Percentiles rank a stretch among this genome's conserved stretches.
phyloP scores from a whole-genome alignment of 2,797 vertebrate species.

The Staurois parvus region DNA sequence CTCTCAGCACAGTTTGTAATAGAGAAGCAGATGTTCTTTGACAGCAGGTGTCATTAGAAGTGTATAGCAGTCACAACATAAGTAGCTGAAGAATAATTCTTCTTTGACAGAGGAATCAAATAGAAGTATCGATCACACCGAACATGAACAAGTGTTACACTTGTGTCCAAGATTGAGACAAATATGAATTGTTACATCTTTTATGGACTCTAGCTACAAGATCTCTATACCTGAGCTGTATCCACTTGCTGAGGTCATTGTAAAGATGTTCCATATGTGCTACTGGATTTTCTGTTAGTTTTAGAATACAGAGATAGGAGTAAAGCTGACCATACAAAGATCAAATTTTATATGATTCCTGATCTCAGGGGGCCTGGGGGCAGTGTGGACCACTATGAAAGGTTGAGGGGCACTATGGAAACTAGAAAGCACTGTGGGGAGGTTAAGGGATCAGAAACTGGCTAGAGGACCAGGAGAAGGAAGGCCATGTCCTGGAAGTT shows the following conservation, averaged over 20 bases:
- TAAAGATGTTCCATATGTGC: background rate
- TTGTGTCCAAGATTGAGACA: background rate
- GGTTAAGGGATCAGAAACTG: too few relatives aligned
- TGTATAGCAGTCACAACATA: conserved; percentile 17
- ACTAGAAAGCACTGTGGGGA: too few relatives aligned
- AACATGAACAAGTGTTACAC: background rate
- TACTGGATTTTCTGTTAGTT: background rate
- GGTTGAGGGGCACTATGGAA: too few relatives aligned
- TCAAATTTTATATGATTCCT: too few relatives aligned
- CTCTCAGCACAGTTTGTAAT: conserved; percentile 3
- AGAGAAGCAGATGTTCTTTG: conserved; percentile 31
- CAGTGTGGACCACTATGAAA: too few relatives aligned
- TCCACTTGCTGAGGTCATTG: background rate
- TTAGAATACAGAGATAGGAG: background rate
- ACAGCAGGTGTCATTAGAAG: conserved; percentile 34
- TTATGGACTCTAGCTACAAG: background rate
- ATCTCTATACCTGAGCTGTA: background rate
- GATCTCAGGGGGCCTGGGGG: too few relatives aligned
- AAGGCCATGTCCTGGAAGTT: too few relatives aligned
- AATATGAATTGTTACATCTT: background rate
- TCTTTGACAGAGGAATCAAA: background rate
- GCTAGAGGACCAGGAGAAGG: too few relatives aligned
- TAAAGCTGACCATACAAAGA: too few relatives aligned
- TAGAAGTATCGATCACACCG: background rate
- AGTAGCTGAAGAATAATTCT: conserved; percentile 6